A percentile compares a stretch with the other conserved stretches of the same genome.
phyloP scores from a whole-genome alignment of 2,888 invertebrate species.

The Harmothoe impar region DNA sequence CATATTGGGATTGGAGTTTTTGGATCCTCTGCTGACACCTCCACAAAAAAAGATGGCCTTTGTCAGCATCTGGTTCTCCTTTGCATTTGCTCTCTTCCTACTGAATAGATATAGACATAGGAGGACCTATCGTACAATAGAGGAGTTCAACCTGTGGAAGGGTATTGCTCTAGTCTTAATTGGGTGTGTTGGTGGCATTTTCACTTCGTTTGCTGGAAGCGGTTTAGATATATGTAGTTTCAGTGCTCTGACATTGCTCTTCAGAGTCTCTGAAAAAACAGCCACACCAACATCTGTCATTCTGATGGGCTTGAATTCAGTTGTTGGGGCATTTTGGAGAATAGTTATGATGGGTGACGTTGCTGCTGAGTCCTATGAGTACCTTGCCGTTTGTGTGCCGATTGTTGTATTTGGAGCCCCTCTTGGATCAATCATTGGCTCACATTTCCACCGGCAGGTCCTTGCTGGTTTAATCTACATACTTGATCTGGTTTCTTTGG shows the following conservation, averaged over 20 bases:
- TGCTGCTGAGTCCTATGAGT: constrained; percentile 71
- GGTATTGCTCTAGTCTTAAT: constrained; percentile 73
- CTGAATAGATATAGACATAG: constrained; percentile 76
- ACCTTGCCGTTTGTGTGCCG: constrained; percentile 71
- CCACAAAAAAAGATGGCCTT: constrained; percentile 80
- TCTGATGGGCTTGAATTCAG: constrained; percentile 75
- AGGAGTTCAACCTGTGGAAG: constrained; percentile 71
- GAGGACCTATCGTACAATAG: constrained; percentile 70
- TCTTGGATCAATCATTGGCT: constrained; percentile 72
- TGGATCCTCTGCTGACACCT: constrained; percentile 76
- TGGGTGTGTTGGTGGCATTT: constrained; percentile 77
- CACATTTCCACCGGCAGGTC: constrained; percentile 74
- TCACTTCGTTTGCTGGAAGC: constrained; percentile 78
- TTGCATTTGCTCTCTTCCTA: constrained; percentile 78
- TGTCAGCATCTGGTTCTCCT: constrained; percentile 80
- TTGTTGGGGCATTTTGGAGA: constrained; percentile 76
- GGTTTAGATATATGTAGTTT: constrained; percentile 79
- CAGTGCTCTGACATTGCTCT: constrained; percentile 72
- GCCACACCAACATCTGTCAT: constrained; percentile 80
- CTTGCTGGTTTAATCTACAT: constrained; percentile 73
- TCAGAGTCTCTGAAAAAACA: constrained; percentile 73
- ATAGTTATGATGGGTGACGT: constrained; percentile 70
- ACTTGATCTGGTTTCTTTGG: constrained; percentile 68
- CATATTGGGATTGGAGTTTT: constrained; percentile 75
- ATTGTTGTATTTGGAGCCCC: constrained; percentile 72